These are phyloP conservation scores for Megaceryle alcyon DNA, from an alignment of 2,797 vertebrate genomes.

Conservation along the genomic window DNA sequence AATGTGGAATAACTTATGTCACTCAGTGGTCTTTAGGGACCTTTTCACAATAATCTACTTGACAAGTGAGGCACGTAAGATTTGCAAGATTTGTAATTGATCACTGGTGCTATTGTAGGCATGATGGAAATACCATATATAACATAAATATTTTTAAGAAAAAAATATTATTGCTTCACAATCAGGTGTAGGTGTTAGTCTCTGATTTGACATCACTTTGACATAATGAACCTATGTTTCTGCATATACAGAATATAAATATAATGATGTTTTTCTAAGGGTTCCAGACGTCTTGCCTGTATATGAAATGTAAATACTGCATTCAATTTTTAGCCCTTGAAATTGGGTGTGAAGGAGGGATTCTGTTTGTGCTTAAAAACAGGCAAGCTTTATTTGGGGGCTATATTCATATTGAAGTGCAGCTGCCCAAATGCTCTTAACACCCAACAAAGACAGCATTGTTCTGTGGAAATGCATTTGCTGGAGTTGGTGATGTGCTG, in stretches of 20 bases:
- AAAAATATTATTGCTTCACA: slow-evolving; percentile 55
- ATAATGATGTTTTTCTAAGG: slow-evolving; percentile 63
- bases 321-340: slow-evolving; percentile 31
- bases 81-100: slow-evolving; percentile 32
- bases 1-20: slow-evolving; percentile 43
- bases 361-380: slow-evolving; percentile 41
- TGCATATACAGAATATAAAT: slow-evolving; percentile 49
- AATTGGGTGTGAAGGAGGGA: slow-evolving; percentile 55
- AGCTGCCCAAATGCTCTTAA: slow-evolving; percentile 37
- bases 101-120: slow-evolving; percentile 24
- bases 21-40: neutral
- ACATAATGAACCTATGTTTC: slow-evolving; percentile 60
- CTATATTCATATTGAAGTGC: slow-evolving; percentile 13
- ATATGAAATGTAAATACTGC: slow-evolving; percentile 55
- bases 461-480: neutral
- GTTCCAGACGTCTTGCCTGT: slow-evolving; percentile 44
- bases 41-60: slow-evolving; percentile 32
- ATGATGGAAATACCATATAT: slow-evolving; percentile 53
- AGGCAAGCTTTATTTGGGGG: slow-evolving; percentile 11
- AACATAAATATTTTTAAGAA: slow-evolving; percentile 30
- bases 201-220: slow-evolving; percentile 37
- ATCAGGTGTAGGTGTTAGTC: slow-evolving; percentile 50
- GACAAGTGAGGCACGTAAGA: neutral
- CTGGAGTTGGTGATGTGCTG: neutral
- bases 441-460: slow-evolving; percentile 56